phyloP scores from a whole-genome alignment of 2,888 invertebrate genomes.

The Hecatera dysodea region DNA sequence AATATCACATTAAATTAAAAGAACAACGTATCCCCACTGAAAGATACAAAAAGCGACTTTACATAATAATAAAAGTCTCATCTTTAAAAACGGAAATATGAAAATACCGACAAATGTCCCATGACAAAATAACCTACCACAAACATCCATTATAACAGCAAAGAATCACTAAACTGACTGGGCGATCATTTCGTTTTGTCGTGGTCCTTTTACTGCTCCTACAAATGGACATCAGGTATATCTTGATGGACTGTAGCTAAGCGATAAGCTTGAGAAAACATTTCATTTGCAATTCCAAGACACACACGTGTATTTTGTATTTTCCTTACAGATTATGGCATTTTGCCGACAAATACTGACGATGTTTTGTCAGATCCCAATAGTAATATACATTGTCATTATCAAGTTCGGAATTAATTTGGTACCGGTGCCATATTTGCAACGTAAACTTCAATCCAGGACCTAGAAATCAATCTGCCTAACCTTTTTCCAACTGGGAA shows the following conservation, averaged over 20 bases:
- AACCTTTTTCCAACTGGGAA: background rate
- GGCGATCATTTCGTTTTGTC: conserved; percentile 70
- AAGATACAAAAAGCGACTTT: background rate
- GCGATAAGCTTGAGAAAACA: conserved; percentile 79
- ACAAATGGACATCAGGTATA: conserved; percentile 73
- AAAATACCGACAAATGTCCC: background rate
- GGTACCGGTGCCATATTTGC: background rate
- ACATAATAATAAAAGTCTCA: background rate
- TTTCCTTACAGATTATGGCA: conserved; percentile 57
- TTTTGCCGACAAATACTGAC: conserved; percentile 50
- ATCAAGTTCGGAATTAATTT: conserved; percentile 6
- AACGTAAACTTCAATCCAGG: background rate
- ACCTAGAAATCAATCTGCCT: background rate
- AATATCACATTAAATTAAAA: background rate
- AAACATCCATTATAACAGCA: conserved; percentile 39
- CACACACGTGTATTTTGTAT: conserved; percentile 62
- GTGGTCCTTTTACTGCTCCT: conserved; percentile 74
- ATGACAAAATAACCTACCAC: conserved; percentile 35
- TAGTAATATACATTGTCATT: conserved; percentile 4
- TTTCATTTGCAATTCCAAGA: conserved; percentile 78
- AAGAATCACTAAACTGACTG: conserved; percentile 57
- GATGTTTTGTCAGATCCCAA: conserved; percentile 7
- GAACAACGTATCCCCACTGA: background rate
- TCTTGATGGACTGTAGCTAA: conserved; percentile 76
- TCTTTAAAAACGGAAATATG: conserved; percentile 7